A percentile compares a stretch with the other conserved stretches of the same genome.
Conservation (phyloP, 2,888 invertebrate genomes). For the Drosophila barbarae region DNA sequence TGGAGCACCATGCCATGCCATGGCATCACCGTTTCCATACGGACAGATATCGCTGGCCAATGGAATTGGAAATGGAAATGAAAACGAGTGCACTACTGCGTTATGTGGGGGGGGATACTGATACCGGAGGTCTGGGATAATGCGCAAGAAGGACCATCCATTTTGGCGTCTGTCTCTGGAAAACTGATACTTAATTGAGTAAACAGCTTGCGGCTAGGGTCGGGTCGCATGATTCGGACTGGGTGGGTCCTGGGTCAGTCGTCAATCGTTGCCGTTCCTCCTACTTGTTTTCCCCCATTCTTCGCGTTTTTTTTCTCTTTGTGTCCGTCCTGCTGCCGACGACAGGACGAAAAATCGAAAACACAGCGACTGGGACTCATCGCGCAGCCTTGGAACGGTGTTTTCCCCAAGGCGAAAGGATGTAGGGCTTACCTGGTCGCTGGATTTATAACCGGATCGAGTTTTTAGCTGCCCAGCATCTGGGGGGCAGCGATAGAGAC, state of each 20-base stretch:
- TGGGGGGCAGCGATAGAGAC: constrained; percentile 1
- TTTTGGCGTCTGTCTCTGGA: constrained; percentile 36
- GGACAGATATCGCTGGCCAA: constrained; percentile 24
- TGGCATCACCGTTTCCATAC: constrained; percentile 26
- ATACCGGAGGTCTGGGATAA: constrained; percentile 12
- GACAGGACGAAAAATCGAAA: constrained; percentile 34
- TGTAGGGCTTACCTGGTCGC: constrained; percentile 19
- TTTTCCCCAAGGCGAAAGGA: constrained; percentile 3
- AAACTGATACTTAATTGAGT: constrained; percentile 71
- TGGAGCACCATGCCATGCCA: constrained; percentile 17
- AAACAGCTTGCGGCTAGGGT: constrained; percentile 51
- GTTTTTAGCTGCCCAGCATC: constrained; percentile 2
- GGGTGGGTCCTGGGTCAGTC: constrained; percentile 29
- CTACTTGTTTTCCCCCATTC: constrained; percentile 17
- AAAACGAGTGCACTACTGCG: constrained; percentile 23
- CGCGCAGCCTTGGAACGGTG: constrained; percentile 18
- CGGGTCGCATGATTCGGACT: constrained; percentile 11
- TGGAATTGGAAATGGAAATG: constrained; percentile 20
- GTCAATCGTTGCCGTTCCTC: constrained; percentile 13
- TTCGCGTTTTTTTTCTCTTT: constrained; percentile 24
- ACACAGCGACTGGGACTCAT: constrained; percentile 9
- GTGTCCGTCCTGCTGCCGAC: constrained; percentile 23
- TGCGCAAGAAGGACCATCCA: constrained; percentile 24
- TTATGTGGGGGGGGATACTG: neutral
- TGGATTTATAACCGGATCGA: constrained; percentile 18